Evolutionary conservation across 2,888 invertebrate species (phyloP).

Genomic region (Ariolimax columbianus): DNA sequence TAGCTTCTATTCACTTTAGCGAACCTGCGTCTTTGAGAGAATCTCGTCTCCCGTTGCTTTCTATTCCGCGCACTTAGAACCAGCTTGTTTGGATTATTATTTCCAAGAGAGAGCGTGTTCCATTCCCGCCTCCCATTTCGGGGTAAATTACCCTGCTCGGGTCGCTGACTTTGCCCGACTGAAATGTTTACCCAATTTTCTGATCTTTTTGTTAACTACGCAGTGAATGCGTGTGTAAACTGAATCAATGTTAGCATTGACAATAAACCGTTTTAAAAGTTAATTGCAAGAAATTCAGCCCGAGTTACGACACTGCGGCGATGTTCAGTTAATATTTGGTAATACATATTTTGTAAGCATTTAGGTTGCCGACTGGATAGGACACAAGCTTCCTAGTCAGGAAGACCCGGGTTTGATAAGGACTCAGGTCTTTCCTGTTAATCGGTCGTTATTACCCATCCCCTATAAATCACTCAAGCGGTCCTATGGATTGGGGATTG

Average conservation of each 20-base stretch:
- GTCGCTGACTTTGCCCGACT: constrained; percentile 7
- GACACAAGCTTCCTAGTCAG: no score
- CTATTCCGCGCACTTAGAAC: constrained; percentile 27
- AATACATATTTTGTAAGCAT: no score
- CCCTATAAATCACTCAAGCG: no score
- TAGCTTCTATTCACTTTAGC: neutral
- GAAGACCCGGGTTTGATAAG: no score
- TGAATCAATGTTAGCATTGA: constrained; percentile 19
- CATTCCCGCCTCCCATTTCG: neutral
- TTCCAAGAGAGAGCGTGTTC: constrained; percentile 17
- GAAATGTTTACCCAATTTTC: neutral
- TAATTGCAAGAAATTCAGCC: constrained; percentile 11
- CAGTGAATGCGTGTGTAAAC: constrained; percentile 5
- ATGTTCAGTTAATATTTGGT: no score
- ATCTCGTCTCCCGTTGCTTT: neutral
- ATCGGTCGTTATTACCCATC: no score
- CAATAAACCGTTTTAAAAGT: constrained; percentile 19
- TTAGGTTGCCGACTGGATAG: no score
- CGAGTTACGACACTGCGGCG: neutral
- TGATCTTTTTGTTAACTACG: neutral
- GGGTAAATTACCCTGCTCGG: constrained; percentile 36
- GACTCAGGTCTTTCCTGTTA: no score
- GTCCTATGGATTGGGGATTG: no score
- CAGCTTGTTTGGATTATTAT: constrained; percentile 31
- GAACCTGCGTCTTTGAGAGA: neutral